Evolutionary conservation across 35 echinoderm and acorn worm genomes (phyloP).

Genomic region (Holothuria glaberrima): DNA sequence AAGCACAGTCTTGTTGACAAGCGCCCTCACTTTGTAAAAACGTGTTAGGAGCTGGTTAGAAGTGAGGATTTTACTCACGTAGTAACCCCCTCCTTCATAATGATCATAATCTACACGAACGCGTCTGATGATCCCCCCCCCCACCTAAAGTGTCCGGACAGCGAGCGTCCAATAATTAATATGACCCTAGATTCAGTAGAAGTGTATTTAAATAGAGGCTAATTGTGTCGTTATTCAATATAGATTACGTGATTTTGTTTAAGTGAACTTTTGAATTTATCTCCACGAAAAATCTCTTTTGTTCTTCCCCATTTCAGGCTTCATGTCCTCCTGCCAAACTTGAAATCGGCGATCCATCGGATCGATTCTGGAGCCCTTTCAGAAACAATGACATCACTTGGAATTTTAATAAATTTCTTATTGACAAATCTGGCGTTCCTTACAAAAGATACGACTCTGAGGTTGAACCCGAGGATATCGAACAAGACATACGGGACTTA

Average conservation of each 20-base stretch:
- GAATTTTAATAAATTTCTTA: slow-evolving; percentile 97
- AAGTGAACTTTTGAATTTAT: background rate
- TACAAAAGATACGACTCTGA: slow-evolving; percentile 82
- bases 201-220: too few species aligned
- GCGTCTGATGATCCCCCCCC: too few species aligned
- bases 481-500: background rate
- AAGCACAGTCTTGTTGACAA: too few species aligned
- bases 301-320: slow-evolving; percentile 32
- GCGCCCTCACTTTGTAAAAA: too few species aligned
- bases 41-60: too few species aligned
- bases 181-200: too few species aligned
- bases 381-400: slow-evolving; percentile 83
- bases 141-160: too few species aligned
- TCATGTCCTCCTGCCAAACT: slow-evolving; percentile 75
- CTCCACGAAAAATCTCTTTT: background rate
- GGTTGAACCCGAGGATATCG: slow-evolving; percentile 49
- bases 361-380: slow-evolving; percentile 82
- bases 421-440: slow-evolving; percentile 71
- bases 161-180: too few species aligned
- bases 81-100: too few species aligned
- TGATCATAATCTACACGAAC: too few species aligned
- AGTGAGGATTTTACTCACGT: too few species aligned
- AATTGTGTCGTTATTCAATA: background rate
- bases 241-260: too few species aligned
- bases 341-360: slow-evolving; percentile 78